phyloP scores from a whole-genome alignment of 2,888 invertebrate genomes.

The Phaonia tiefii region DNA sequence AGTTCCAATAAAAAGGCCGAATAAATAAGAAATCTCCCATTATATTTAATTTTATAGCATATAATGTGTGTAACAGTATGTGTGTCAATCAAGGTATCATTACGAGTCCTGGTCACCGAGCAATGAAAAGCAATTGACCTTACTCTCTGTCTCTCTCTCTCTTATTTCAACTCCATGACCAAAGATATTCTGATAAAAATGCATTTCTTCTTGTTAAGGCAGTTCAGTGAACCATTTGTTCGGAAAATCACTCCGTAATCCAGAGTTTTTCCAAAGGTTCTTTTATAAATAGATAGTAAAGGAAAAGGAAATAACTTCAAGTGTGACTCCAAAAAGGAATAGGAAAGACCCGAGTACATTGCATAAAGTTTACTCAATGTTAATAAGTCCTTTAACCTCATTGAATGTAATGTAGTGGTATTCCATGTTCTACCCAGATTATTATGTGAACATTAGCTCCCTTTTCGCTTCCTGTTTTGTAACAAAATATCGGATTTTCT shows the following conservation, averaged over 20 bases:
- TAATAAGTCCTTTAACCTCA: constrained; percentile 34
- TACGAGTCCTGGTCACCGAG: background rate
- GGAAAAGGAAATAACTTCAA: background rate
- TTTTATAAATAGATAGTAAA: background rate
- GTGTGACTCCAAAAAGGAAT: background rate
- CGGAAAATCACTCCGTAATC: constrained; percentile 60
- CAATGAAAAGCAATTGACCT: background rate
- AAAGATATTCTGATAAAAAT: no score
- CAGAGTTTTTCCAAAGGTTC: constrained; percentile 14
- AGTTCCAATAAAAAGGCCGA: no score
- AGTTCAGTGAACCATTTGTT: constrained; percentile 65
- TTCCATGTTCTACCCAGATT: constrained; percentile 14
- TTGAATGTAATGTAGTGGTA: background rate
- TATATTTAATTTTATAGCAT: no score
- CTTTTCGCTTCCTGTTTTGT: constrained; percentile 32
- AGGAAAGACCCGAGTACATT: background rate
- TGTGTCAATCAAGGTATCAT: background rate
- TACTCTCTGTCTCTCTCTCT: background rate
- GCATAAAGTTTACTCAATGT: constrained; percentile 5
- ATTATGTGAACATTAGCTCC: constrained; percentile 19
- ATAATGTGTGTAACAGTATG: constrained; percentile 4
- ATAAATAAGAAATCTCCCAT: no score
- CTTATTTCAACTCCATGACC: background rate
- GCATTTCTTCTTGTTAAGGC: no score
- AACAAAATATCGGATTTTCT: constrained; percentile 24